phyloP scores from a whole-genome alignment of 2,888 invertebrate species.

The Hybos culiciformis region DNA sequence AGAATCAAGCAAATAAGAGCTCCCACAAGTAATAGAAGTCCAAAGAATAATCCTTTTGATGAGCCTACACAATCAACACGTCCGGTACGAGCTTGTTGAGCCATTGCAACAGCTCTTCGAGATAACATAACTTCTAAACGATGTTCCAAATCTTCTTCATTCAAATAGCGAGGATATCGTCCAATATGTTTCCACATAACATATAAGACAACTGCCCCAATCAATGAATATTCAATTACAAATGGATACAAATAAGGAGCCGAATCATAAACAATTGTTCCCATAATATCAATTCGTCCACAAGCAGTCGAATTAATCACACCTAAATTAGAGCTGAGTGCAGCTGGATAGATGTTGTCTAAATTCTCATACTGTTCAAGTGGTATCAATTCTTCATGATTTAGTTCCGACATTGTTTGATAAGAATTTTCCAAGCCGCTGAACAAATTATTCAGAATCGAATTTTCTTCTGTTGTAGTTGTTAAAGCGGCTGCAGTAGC shows the following conservation, averaged over 20 bases:
- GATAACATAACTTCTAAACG: slow-evolving; percentile 78
- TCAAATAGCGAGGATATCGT: slow-evolving; percentile 62
- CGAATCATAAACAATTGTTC: slow-evolving; percentile 80
- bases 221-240: slow-evolving; percentile 88
- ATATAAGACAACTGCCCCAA: slow-evolving; percentile 88
- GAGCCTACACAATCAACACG: slow-evolving; percentile 91
- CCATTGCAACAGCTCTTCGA: slow-evolving; percentile 71
- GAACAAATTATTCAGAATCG: slow-evolving; percentile 31
- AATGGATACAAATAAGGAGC: slow-evolving; percentile 93
- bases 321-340: slow-evolving; percentile 38
- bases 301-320: slow-evolving; percentile 48
- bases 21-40: slow-evolving; percentile 74
- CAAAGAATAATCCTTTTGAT: slow-evolving; percentile 85
- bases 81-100: slow-evolving; percentile 69
- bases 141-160: slow-evolving; percentile 77
- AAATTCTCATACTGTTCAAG: slow-evolving; percentile 41
- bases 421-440: slow-evolving; percentile 32
- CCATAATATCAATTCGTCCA: slow-evolving; percentile 79
- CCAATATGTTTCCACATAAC: slow-evolving; percentile 96
- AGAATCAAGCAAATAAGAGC: slow-evolving; percentile 86
- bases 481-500: slow-evolving; percentile 11
- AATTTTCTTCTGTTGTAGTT: slow-evolving; percentile 26
- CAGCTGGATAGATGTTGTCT: slow-evolving; percentile 45
- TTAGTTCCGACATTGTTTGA: slow-evolving; percentile 31
- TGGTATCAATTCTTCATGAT: slow-evolving; percentile 28